Conservation (phyloP, 2,888 invertebrate species). For the Iphiclides podalirius region DNA sequence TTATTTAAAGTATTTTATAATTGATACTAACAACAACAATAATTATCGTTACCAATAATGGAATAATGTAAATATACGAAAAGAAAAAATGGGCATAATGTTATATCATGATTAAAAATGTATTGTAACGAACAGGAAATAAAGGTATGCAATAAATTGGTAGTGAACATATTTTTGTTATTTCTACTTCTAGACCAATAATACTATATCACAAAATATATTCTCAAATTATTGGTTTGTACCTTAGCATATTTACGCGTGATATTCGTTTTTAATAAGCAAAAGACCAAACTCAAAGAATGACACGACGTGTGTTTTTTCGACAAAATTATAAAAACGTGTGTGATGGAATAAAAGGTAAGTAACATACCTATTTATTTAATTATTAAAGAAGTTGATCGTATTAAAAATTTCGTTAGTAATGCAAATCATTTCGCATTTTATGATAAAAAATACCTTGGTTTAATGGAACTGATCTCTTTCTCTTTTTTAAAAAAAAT, state of each 20-base stretch:
- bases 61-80: slow-evolving; percentile 50
- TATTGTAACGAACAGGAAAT: slow-evolving; percentile 51
- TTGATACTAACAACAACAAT: slow-evolving; percentile 50
- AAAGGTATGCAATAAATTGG: slow-evolving; percentile 70
- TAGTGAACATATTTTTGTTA: slow-evolving; percentile 43
- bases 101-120: slow-evolving; percentile 33
- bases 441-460: background rate
- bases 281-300: background rate
- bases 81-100: slow-evolving; percentile 52
- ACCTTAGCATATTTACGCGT: no score
- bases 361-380: background rate
- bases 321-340: background rate
- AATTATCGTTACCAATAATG: slow-evolving; percentile 64
- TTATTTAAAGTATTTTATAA: slow-evolving; percentile 59
- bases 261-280: no score
- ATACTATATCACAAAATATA: background rate
- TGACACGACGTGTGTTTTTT: background rate
- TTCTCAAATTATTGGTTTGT: background rate
- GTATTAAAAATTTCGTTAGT: background rate
- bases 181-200: slow-evolving; percentile 32
- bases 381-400: background rate
- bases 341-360: background rate
- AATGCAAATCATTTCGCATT: no score
- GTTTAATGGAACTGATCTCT: no score
- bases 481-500: no score